Evolutionary conservation across 2,888 invertebrate genomes (phyloP), one percentile per base, ranked within the genome.

Genomic region (Drosophila anceps): DNA sequence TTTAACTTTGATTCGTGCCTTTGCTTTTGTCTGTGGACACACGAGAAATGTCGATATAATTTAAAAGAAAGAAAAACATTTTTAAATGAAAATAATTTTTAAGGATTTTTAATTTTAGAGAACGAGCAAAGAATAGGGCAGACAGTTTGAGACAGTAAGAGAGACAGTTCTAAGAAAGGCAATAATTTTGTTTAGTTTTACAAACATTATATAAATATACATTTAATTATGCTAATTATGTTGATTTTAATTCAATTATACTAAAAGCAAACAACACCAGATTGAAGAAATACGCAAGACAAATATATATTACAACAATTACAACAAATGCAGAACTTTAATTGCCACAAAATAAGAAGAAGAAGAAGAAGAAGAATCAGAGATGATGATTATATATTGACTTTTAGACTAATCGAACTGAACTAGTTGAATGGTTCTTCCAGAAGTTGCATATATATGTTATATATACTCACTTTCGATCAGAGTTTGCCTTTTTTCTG

Each of bases 201-300:
- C 64, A 67, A 18, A 55, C 78, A 69, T 63, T 82, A 82, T 69
- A 73, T 80, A 43, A 31, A 57, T 33, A 63, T 80, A 43, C 43
- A 43, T 57, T 79, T 84, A 81, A 86, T 85, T 88, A 76, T 67
- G 73, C 76, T 81, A 83, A 80, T 83, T 50, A 81, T 81, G 81
- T 81, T 81, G 81, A 84, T 74, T 84, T 80, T 71, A 81, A 82
- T 86, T 71, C 77, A 84, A 84, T 86, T 85, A 81, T 88, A 85
- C 84, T 76, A 85, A 87, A 86, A 64, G 70, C 51, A 81, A 83
- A 73, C 77, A 70, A 83, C 79, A 88, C 84, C 76, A 76, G 84
- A 85, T 76, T 77, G 67, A 86, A 86, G 69, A 86, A 88, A 85
- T 88, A 88, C 88, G 88, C 83, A 74, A 39, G 18, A 31, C 29